Evolutionary conservation across 1,140 invertebrate species (phyloP).

Genomic region (Anadara kagoshimensis): DNA sequence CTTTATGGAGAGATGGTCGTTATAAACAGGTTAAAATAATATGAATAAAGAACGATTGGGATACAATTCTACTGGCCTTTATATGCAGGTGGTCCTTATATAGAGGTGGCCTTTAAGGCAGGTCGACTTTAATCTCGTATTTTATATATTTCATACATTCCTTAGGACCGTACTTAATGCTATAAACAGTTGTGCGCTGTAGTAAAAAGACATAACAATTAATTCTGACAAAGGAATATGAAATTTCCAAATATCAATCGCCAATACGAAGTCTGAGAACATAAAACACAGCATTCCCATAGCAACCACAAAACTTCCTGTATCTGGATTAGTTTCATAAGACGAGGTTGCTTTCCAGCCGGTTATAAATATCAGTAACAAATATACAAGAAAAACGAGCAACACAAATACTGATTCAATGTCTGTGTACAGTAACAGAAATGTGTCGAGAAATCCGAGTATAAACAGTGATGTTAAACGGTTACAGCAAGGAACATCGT

Average conservation of each 20-base stretch:
- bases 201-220: constrained; percentile 46
- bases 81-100: too few relatives aligned
- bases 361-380: constrained; percentile 33
- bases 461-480: constrained; percentile 30
- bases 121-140: too few relatives aligned
- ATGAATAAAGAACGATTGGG: too few relatives aligned
- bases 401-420: constrained; percentile 42
- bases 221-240: constrained; percentile 32
- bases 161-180: constrained; percentile 21
- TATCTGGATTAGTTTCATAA: constrained; percentile 18
- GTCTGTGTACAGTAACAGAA: constrained; percentile 24
- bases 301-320: constrained; percentile 18
- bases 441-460: constrained; percentile 15
- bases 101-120: too few relatives aligned
- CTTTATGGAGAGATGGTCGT: too few relatives aligned
- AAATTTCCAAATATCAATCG: constrained; percentile 44
- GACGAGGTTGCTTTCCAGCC: constrained; percentile 31
- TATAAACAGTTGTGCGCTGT: constrained; percentile 41
- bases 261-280: constrained; percentile 51
- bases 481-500: constrained; percentile 1
- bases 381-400: constrained; percentile 35
- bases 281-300: constrained; percentile 36
- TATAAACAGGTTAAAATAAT: too few relatives aligned
- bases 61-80: too few relatives aligned
- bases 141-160: too few relatives aligned